phyloP scores from a whole-genome alignment of 2,888 invertebrate species.

The Sphaerolaimus hirsutus region DNA sequence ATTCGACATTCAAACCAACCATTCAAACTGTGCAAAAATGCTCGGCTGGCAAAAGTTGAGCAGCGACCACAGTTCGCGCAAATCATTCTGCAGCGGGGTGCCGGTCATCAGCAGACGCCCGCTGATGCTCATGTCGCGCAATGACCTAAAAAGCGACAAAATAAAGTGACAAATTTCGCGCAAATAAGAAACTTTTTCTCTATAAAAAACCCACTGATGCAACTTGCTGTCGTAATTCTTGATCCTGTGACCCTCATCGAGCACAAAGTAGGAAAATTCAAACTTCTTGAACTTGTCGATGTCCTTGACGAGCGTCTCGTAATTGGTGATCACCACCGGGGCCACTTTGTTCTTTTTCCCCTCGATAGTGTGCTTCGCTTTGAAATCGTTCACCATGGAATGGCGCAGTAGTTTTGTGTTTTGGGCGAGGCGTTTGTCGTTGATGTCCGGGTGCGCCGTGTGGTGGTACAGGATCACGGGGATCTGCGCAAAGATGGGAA shows the following conservation, averaged over 20 bases:
- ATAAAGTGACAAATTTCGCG: background rate
- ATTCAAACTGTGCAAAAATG: too few relatives aligned
- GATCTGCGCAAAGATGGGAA: too few relatives aligned
- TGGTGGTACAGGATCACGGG: constrained; percentile 38
- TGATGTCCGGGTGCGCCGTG: too few relatives aligned
- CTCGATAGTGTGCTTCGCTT: background rate
- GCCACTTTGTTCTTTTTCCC: background rate
- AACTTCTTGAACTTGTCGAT: background rate
- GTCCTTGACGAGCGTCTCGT: constrained; percentile 17
- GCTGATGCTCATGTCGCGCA: too few relatives aligned
- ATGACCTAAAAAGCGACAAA: background rate
- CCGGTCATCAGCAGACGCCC: constrained; percentile 42
- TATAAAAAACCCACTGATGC: constrained; percentile 30
- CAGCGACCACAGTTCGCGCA: constrained; percentile 45
- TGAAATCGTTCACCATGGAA: constrained; percentile 3
- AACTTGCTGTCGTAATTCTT: constrained; percentile 40
- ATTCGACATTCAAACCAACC: background rate
- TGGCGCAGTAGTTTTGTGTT: background rate
- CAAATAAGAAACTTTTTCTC: background rate
- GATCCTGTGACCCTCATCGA: constrained; percentile 47
- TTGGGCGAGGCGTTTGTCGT: constrained; percentile 16
- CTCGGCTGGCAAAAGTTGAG: too few relatives aligned
- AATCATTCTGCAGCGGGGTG: constrained; percentile 47
- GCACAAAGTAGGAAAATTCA: constrained; percentile 39
- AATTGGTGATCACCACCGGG: constrained; percentile 41